These are phyloP conservation scores for Alloplasta piceator DNA, from an alignment of 2,888 invertebrate species.

Conservation along the genomic window DNA sequence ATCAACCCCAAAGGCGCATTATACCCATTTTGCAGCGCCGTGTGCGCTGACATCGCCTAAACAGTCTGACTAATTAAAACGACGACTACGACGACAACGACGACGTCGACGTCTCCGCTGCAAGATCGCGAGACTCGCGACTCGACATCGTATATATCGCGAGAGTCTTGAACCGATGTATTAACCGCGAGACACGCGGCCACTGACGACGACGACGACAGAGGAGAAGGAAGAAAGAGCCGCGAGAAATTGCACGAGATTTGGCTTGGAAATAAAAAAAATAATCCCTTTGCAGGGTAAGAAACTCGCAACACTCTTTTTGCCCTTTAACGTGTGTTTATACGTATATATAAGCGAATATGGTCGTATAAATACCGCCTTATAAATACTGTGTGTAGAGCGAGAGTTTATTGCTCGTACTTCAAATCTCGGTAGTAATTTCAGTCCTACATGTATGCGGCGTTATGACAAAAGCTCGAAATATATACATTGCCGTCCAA, in stretches of 20 bases:
- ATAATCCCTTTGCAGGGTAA: neutral
- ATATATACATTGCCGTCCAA: too few species aligned
- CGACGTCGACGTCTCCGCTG: neutral
- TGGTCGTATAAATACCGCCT: slow-evolving; percentile 50
- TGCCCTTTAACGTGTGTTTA: slow-evolving; percentile 21
- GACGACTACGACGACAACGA: slow-evolving; percentile 64
- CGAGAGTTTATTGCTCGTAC: slow-evolving; percentile 63
- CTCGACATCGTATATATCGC: slow-evolving; percentile 2
- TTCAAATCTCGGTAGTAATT: slow-evolving; percentile 55
- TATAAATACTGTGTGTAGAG: slow-evolving; percentile 59
- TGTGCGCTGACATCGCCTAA: slow-evolving; percentile 73
- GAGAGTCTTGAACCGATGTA: slow-evolving; percentile 33
- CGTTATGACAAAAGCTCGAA: neutral
- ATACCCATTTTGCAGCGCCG: slow-evolving; percentile 47
- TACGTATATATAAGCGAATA: slow-evolving; percentile 2
- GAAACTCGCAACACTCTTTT: slow-evolving; percentile 40
- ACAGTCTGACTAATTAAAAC: slow-evolving; percentile 77
- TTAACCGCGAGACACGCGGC: slow-evolving; percentile 53
- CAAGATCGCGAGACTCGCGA: slow-evolving; percentile 7
- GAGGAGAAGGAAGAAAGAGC: slow-evolving; percentile 22
- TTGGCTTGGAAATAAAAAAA: slow-evolving; percentile 17
- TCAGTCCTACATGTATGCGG: neutral
- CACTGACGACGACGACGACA: slow-evolving; percentile 45
- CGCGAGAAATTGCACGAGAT: slow-evolving; percentile 41
- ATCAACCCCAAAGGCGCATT: slow-evolving; percentile 34